Evolutionary conservation across 2,113 vertebrate species (phyloP), one percentile per base, ranked within the genome.

Genomic region (Catagonus wagneri): DNA sequence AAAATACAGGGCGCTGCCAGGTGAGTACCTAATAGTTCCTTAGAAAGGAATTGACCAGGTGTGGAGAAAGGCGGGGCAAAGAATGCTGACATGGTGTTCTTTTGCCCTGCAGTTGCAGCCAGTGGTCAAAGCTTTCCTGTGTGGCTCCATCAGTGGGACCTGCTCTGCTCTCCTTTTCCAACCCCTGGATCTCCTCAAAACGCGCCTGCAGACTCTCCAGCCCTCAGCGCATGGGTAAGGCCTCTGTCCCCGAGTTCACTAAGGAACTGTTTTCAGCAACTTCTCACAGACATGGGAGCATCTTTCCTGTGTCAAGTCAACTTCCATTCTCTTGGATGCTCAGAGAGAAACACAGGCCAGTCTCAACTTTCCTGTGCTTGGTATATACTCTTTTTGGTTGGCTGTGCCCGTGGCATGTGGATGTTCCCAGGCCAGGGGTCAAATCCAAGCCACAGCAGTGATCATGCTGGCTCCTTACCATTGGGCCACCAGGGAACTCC

Each of bases 81-180:
- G 25, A 71, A 71, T 56, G 75, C 66, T 72, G 69, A 54, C 58
- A n/a, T 16, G 1, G 0, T 44, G 25, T 0, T 3, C 84, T 32
- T 76, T 97, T 29, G 4, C 92, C 34, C 93, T 96, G 14, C 93
- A 99, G 99, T 98, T 98, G 92, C 99, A 99, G 95, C 99, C 99
- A 0, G 99, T 98, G 3, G 63, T 99, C 89, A 99, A 99, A 97
- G 99, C 99, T 65, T 99, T 99, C 58, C 97, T 99, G 96, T 99
- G 99, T 0, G 99, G 99, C 76, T 99, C 99, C 85, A 96, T 99
- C 90, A 99, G 99, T 32, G 99, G 99, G 39, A 99, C 99, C 71
- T 99, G 99, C 98, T 99, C 99, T 36, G 99, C 99, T 0, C 98
- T 99, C 69, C 99, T 99, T 50, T 99, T 99, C 98, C 99, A 99